A percentile compares a stretch with the other conserved stretches of the same genome.
These are phyloP conservation scores for Mantis religiosa DNA, from an alignment of 2,888 invertebrate genomes.

Conservation along the genomic window DNA sequence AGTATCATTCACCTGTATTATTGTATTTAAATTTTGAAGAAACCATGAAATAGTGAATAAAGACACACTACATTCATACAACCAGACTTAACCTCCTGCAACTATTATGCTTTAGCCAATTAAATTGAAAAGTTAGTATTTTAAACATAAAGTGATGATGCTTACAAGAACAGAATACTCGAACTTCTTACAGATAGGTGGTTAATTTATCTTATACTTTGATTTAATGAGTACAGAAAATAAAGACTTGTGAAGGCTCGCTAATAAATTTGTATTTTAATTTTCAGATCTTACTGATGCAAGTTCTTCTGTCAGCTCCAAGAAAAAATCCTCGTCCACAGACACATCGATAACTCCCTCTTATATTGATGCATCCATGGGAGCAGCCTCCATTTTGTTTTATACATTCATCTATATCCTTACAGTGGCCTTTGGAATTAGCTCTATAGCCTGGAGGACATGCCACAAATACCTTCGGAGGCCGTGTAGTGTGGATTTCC, in stretches of 20 bases:
- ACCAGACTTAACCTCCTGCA: too few species aligned
- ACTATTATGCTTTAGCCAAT: too few species aligned
- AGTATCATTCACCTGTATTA: too few species aligned
- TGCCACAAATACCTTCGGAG: not conserved
- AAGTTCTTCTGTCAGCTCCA: conserved; percentile 19
- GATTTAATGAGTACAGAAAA: too few species aligned
- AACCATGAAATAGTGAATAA: too few species aligned
- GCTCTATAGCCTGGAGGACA: conserved; percentile 48
- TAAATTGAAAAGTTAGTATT: too few species aligned
- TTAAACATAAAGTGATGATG: too few species aligned
- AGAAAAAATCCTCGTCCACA: conserved; percentile 32
- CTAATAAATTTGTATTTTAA: not conserved
- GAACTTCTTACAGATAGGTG: too few species aligned
- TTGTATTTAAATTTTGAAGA: too few species aligned
- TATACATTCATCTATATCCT: conserved; percentile 47
- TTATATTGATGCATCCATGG: conserved; percentile 46
- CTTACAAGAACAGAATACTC: too few species aligned
- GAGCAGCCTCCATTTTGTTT: conserved; percentile 43
- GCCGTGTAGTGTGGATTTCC: not conserved
- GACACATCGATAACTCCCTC: conserved; percentile 40
- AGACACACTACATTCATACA: too few species aligned
- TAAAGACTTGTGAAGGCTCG: not conserved
- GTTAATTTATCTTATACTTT: too few species aligned
- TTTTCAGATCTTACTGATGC: conserved; percentile 10
- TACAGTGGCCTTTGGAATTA: conserved; percentile 42